phyloP scores from a whole-genome alignment of 1,140 invertebrate species.

The Ostrea denselamellosa region DNA sequence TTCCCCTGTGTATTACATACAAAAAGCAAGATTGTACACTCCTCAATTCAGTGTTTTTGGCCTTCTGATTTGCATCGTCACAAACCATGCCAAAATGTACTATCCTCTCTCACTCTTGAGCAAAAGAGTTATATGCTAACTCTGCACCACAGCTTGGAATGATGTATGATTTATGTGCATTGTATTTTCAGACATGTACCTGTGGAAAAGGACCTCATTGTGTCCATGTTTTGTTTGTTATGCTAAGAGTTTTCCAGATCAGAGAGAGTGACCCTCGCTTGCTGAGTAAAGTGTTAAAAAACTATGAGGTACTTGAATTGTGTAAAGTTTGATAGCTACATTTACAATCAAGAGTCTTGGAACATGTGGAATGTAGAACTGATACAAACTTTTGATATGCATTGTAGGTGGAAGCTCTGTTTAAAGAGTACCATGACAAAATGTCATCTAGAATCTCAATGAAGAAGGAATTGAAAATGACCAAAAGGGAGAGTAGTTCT shows the following conservation, averaged over 20 bases:
- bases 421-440: constrained; percentile 76
- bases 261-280: constrained; percentile 77
- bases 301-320: constrained; percentile 77
- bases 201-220: constrained; percentile 80
- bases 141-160: neutral
- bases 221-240: constrained; percentile 80
- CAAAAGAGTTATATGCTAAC: no score
- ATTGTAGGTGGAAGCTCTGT: constrained; percentile 77
- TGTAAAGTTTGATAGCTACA: neutral
- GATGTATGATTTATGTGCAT: neutral
- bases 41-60: no score
- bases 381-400: constrained; percentile 7
- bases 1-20: no score
- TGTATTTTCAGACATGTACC: constrained; percentile 77
- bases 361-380: neutral
- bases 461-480: constrained; percentile 58
- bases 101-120: no score
- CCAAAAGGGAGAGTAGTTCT: constrained; percentile 53
- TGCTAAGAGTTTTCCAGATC: constrained; percentile 80
- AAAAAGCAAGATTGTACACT: no score
- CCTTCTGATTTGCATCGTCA: no score
- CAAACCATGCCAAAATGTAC: no score
- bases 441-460: constrained; percentile 68
- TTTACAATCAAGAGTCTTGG: neutral
- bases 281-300: constrained; percentile 78